These are phyloP conservation scores for Hippolais icterina DNA, from an alignment of 2,113 vertebrate species.

Conservation along the genomic window DNA sequence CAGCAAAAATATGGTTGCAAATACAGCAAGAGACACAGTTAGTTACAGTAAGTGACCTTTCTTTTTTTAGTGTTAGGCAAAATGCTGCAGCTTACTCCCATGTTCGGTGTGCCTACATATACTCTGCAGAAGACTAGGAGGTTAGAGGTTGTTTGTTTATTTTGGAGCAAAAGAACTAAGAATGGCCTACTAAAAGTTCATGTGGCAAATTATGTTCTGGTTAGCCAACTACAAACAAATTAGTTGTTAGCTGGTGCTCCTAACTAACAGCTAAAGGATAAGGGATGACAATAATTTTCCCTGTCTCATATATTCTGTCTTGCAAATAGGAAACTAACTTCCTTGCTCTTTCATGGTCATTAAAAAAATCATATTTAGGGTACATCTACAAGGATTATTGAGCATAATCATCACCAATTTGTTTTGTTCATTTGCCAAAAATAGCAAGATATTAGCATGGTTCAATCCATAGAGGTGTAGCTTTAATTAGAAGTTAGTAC, in stretches of 20 bases:
- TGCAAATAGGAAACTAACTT: neutral
- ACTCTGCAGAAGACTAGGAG: neutral
- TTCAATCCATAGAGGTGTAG: neutral
- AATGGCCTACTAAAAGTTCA: neutral
- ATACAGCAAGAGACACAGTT: neutral
- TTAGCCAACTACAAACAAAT: neutral
- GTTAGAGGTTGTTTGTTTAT: neutral
- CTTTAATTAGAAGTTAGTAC: neutral
- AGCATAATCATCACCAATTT: neutral
- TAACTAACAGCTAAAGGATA: neutral
- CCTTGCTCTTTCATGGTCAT: neutral
- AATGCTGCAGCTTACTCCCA: neutral
- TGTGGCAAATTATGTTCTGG: neutral
- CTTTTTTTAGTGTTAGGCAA: neutral
- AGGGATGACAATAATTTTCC: neutral
- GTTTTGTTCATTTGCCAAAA: neutral
- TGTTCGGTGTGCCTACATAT: neutral
- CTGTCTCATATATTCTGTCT: neutral
- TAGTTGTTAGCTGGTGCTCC: neutral
- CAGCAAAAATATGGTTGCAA: neutral
- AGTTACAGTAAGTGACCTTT: neutral
- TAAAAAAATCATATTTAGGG: neutral
- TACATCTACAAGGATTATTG: neutral
- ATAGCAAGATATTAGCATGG: neutral
- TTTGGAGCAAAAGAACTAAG: neutral